A percentile compares a stretch with the other conserved stretches of the same genome.
These are phyloP conservation scores for Platyura marginata DNA, from an alignment of 1,140 invertebrate species.

Conservation along the genomic window DNA sequence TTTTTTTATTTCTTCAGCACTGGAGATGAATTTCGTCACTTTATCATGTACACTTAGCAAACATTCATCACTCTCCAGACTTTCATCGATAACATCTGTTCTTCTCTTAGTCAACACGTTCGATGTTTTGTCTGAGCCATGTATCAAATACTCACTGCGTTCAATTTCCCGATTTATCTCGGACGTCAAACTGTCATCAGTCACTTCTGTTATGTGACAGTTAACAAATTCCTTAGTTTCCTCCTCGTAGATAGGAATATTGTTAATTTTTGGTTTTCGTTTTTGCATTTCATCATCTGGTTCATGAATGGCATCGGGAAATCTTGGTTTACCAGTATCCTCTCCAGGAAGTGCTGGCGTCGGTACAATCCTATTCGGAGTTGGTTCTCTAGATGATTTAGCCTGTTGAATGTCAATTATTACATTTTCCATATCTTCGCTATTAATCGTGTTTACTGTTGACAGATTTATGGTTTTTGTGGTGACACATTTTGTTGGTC, in stretches of 20 bases:
- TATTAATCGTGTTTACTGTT: conserved; percentile 10
- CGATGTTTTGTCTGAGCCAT: no score
- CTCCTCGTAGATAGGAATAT: conserved; percentile 23
- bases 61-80: conserved; percentile 24
- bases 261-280: conserved; percentile 21
- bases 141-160: no score
- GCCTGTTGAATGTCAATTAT: conserved; percentile 44
- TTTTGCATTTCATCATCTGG: conserved; percentile 40
- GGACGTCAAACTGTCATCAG: conserved; percentile 4
- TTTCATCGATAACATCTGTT: conserved; percentile 13
- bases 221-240: conserved; percentile 17
- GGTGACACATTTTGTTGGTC: conserved; percentile 20
- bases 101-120: no score
- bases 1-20: conserved; percentile 19
- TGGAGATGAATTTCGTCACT: conserved; percentile 32
- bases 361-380: conserved; percentile 42
- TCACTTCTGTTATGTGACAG: conserved; percentile 20
- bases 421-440: conserved; percentile 27
- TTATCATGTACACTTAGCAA: conserved; percentile 39
- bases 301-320: conserved; percentile 48
- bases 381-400: conserved; percentile 49
- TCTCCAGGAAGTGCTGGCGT: conserved; percentile 32
- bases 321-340: conserved; percentile 38
- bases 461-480: conserved; percentile 25
- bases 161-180: no score